These are phyloP conservation scores for Solenopsis invicta DNA, from an alignment of 1,140 invertebrate genomes.

Conservation along the genomic window DNA sequence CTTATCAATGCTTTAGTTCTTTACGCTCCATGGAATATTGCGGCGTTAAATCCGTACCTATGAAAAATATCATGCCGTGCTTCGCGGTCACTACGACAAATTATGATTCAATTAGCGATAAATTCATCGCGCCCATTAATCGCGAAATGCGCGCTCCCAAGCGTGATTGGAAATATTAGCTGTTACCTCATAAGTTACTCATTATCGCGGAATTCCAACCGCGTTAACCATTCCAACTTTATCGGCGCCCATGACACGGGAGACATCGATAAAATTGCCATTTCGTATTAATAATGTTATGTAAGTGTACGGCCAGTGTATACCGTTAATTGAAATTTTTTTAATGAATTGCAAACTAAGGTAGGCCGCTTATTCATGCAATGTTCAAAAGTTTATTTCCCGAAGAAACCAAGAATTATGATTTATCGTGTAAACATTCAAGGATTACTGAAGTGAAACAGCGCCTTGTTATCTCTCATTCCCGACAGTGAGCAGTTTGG, in stretches of 20 bases:
- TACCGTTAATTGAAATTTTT: neutral
- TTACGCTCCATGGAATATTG: neutral
- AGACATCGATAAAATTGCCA: neutral
- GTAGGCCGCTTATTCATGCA: neutral
- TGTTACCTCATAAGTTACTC: slow-evolving; percentile 26
- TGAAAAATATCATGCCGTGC: slow-evolving; percentile 42
- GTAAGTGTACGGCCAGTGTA: neutral
- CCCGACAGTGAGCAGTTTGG: neutral
- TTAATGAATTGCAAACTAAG: neutral
- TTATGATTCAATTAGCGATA: slow-evolving; percentile 52
- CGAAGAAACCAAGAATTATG: neutral
- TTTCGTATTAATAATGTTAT: slow-evolving; percentile 31
- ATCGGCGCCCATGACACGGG: neutral
- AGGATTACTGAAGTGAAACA: neutral
- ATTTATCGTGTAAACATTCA: neutral
- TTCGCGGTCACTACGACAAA: slow-evolving; percentile 33
- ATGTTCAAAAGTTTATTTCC: neutral
- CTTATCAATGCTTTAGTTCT: neutral
- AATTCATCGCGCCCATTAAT: slow-evolving; percentile 50
- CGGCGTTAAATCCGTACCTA: neutral
- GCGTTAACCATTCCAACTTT: neutral
- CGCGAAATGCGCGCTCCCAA: neutral
- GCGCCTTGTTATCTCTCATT: neutral
- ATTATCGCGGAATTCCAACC: slow-evolving; percentile 36
- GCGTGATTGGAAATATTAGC: slow-evolving; percentile 15